Evolutionary conservation across 2,797 vertebrate genomes (phyloP).

Genomic region (Dendrocincla fuliginosa): DNA sequence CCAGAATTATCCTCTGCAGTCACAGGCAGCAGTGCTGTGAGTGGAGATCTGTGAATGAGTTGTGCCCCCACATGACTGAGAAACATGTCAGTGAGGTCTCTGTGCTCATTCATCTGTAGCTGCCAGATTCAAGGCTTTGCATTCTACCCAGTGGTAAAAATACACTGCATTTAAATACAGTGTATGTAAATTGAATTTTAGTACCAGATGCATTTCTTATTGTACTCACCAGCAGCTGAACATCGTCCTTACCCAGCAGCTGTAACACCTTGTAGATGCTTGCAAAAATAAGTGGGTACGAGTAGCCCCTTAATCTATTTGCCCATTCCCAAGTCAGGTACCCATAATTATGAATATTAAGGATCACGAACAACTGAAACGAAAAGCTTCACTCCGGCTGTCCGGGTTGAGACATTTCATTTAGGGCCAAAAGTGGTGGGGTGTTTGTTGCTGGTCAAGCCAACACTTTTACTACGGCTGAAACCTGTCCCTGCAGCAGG

Average conservation of each 20-base stretch:
- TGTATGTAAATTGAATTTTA: background rate
- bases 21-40: background rate
- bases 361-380: constrained; percentile 17
- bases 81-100: background rate
- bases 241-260: constrained; percentile 81
- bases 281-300: constrained; percentile 91
- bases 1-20: background rate
- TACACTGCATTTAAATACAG: background rate
- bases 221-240: constrained; percentile 85
- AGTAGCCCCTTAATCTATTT: constrained; percentile 86
- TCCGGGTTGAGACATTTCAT: background rate
- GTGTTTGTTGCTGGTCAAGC: background rate
- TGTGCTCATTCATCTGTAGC: accelerated
- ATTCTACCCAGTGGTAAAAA: background rate
- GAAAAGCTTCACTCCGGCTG: background rate
- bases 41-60: background rate
- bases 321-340: constrained; percentile 97
- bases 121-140: background rate
- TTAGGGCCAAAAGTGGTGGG: accelerated
- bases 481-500: accelerated
- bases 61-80: accelerated
- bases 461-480: accelerated
- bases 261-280: constrained; percentile 86
- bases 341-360: constrained; percentile 87
- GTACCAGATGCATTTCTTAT: background rate